Base-by-base conservation (phyloP, 2,113 vertebrate species). In the Pardalotus punctatus region DNA sequence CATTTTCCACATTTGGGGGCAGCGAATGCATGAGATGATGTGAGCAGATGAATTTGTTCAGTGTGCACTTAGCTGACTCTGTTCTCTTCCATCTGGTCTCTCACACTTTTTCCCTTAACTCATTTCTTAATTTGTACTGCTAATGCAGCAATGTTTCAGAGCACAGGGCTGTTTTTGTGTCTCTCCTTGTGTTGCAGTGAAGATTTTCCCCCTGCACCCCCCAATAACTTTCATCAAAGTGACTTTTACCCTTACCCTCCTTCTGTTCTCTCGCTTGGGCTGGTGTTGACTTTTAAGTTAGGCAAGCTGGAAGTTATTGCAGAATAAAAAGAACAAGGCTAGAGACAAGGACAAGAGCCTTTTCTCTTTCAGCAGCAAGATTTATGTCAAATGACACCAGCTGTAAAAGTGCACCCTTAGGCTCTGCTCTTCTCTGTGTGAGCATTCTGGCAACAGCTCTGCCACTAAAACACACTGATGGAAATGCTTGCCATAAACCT, bases 21-120 rank as follows among this genome's bases (percentile, higher is more conserved):
- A 64, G 23, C 0, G 0, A 86, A 82, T 13, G 13, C 48, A 47
- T 20, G 48, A 83, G 35, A 88, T 47, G 64, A 78, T 7, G 2
- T 12, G 16, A 90, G 66, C 57, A 54, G 84, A 83, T 90, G 62
- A 95, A 91, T 95, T 82, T 91, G 42, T 76, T 93, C 54, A 85
- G 47, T 28, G 58, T 66, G 42, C 93, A 77, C 79, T 94, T 93
- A 88, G 64, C 29, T 0, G 20, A 83, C 82, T 87, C 57, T 58
- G 47, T 90, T 94, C 62, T 58, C 38, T 88, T 94, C 94, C 94
- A 90, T 96, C 85, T 90, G 92, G 81, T 90, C 74, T 91, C 65
- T 93, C 85, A 62, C 89, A 95, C 78, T 93, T 94, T 94, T 6
- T 18, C 78, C 70, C 43, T 81, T 91, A 94, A 88, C 69, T 91